These are phyloP conservation scores for Enteromius mattozi DNA, from an alignment of 2,797 vertebrate genomes.

Conservation along the genomic window DNA sequence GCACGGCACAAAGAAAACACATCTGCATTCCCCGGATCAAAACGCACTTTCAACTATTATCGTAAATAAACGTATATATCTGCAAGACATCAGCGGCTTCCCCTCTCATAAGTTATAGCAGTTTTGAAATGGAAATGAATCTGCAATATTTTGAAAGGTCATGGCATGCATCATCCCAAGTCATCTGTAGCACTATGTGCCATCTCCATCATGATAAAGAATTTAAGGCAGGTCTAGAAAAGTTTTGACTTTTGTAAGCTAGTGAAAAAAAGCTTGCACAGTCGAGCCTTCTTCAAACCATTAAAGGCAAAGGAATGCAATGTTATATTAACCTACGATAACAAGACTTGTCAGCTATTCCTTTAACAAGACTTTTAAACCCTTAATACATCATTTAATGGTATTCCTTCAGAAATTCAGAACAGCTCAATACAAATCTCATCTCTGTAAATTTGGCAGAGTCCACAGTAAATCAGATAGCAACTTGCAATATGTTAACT, in stretches of 20 bases:
- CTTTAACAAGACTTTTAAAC: constrained; percentile 25
- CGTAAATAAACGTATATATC: constrained; percentile 46
- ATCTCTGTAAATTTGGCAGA: constrained; percentile 33
- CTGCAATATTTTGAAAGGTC: constrained; percentile 27
- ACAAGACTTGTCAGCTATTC: not conserved
- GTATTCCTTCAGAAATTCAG: constrained; percentile 7
- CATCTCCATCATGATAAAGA: constrained; percentile 30
- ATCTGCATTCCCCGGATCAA: constrained; percentile 46
- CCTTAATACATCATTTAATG: constrained; percentile 10
- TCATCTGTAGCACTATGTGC: constrained; percentile 3
- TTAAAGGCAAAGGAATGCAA: not conserved
- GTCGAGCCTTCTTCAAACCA: constrained; percentile 4
- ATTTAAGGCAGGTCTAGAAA: constrained; percentile 11
- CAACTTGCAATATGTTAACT: constrained; percentile 19
- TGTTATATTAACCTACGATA: not conserved
- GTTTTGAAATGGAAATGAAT: constrained; percentile 42
- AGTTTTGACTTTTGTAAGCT: constrained; percentile 10
- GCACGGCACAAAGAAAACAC: constrained; percentile 30
- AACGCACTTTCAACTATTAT: constrained; percentile 40
- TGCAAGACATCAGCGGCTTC: constrained; percentile 26
- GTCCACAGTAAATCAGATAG: constrained; percentile 10
- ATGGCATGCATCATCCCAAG: constrained; percentile 16
- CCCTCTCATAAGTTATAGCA: constrained; percentile 32
- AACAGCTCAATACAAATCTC: constrained; percentile 38
- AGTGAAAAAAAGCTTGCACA: not conserved